Conservation (phyloP, 2,797 vertebrate species). For the Muscicapa striata region DNA sequence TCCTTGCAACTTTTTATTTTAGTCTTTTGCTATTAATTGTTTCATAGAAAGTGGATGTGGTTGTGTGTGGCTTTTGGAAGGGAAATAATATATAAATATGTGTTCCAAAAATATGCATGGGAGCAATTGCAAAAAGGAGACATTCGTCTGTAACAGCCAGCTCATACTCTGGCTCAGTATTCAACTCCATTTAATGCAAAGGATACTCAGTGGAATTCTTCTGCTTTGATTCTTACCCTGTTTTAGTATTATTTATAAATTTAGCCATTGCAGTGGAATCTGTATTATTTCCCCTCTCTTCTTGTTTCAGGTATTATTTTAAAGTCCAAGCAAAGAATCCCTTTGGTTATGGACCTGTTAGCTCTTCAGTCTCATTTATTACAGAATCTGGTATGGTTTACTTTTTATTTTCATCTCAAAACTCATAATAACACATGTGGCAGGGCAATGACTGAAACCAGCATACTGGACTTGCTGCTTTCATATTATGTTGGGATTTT, state of each 20-base stretch:
- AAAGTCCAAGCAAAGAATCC: slow-evolving; percentile 96
- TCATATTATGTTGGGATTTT: background rate
- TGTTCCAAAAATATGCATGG: background rate
- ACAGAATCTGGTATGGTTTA: slow-evolving; percentile 91
- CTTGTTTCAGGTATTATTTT: slow-evolving; percentile 92
- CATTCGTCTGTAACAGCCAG: background rate
- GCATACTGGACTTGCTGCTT: background rate
- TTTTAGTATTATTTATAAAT: background rate
- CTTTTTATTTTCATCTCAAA: slow-evolving; percentile 19
- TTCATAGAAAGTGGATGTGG: background rate
- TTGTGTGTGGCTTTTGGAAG: background rate
- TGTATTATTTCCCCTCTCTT: background rate
- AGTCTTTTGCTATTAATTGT: background rate
- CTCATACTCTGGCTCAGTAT: background rate
- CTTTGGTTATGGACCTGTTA: slow-evolving; percentile 92
- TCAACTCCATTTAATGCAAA: background rate
- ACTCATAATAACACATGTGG: background rate
- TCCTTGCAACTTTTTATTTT: background rate
- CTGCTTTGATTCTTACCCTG: background rate
- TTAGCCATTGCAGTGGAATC: background rate
- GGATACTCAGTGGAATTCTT: background rate
- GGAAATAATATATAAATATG: background rate
- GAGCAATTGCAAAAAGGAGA: background rate
- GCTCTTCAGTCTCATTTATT: slow-evolving; percentile 89
- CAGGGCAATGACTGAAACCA: background rate